Percentiles rank a stretch among this genome's conserved stretches.
These are phyloP conservation scores for Theristicus caerulescens DNA, from an alignment of 2,113 vertebrate genomes.

Conservation along the genomic window DNA sequence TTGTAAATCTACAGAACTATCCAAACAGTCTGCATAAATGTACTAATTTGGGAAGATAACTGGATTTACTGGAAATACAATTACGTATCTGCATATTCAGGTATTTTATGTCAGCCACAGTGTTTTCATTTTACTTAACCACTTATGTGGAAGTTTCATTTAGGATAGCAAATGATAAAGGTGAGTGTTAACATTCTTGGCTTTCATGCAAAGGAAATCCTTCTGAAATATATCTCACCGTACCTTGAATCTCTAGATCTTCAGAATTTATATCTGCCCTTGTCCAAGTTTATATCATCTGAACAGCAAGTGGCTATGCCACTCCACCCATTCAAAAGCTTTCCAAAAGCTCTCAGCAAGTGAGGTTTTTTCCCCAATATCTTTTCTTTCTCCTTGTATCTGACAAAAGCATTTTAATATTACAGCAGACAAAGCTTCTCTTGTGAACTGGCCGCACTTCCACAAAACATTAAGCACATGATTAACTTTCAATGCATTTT, in stretches of 20 bases:
- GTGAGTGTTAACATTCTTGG: neutral
- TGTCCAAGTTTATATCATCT: neutral
- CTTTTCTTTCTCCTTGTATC: neutral
- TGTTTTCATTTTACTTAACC: neutral
- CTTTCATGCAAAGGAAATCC: neutral
- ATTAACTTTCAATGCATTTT: conserved; percentile 14
- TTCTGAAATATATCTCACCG: neutral
- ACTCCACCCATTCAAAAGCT: conserved; percentile 12
- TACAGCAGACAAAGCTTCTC: neutral
- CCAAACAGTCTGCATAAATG: neutral
- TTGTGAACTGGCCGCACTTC: conserved; percentile 1
- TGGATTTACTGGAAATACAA: conserved; percentile 36
- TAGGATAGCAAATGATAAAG: conserved; percentile 10
- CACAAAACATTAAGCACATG: neutral
- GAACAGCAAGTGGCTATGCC: conserved; percentile 23
- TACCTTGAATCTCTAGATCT: neutral
- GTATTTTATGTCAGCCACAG: neutral
- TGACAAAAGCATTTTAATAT: neutral
- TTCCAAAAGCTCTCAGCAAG: conserved; percentile 3
- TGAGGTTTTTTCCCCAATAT: neutral
- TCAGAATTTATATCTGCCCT: neutral
- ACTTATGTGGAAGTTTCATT: neutral
- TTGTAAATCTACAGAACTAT: neutral
- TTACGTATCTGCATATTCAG: conserved; percentile 16
- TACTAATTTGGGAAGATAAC: conserved; percentile 31